Base-by-base conservation (phyloP, 1,140 invertebrate species). In the Neotoxoptera formosana region DNA sequence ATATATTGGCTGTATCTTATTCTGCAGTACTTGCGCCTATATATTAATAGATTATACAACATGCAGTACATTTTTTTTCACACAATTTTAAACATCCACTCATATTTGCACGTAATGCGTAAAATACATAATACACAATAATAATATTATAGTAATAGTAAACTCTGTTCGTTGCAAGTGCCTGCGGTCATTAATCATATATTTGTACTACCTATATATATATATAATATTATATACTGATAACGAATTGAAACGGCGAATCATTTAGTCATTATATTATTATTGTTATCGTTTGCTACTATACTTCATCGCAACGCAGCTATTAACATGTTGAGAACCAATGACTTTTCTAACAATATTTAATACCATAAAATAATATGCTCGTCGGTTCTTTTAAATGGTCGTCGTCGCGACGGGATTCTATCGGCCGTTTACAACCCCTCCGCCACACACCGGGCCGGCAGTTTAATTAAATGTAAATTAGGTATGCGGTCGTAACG, bases 381-480 rank as follows among this genome's bases (percentile, higher is more conserved):
- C n/a, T 34, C 34, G 30, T 34, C 34, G n/a, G 41, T 93, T 93
- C 34, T 53, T 84, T 90, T 93, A 56, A 86, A 93, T 56, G 17
- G 51, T 36, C n/a, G 36, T 53, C 23, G 48, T 30, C 21, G 36
- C 60, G 76, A 83, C 14, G 51, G 34, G n/a, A 84, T 93, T 86
- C 91, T 45, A 56, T 89, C 88, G 21, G 87, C 41, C 56, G 20
- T 36, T 76, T 25, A 51, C 48, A 25, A 36, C 41, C 67, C 45
- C 90, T 45, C 90, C 56, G 41, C 56, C 60, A 21, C 89, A 6
- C 20, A 76, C 30, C 88, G 3, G 30, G 23, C 21, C n/a, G 0
- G 23, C 84, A 89, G 41, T 76, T 45, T 92, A 92, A 92, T 92
- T 92, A 84, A 93, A 86, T 93, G 48, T 93, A 84, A 93, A 93